A percentile compares a stretch with the other conserved stretches of the same genome.
These are phyloP conservation scores for Rallus crepitans DNA, from an alignment of 2,797 vertebrate species.

Conservation along the genomic window DNA sequence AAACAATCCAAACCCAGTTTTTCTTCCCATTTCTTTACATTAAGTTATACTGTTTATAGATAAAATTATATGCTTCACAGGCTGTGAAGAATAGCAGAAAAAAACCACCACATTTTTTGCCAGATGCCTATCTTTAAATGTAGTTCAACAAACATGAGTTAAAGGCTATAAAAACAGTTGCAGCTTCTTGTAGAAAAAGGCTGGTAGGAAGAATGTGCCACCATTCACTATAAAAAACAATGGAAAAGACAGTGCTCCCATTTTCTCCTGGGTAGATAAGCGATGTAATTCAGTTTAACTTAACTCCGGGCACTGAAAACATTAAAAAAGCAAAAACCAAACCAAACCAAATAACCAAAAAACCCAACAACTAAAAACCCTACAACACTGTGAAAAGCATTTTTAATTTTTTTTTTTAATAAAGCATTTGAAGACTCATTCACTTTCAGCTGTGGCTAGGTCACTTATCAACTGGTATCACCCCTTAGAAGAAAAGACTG, in stretches of 20 bases:
- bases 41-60: neutral
- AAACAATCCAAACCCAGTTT: neutral
- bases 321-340: neutral
- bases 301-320: neutral
- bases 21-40: neutral
- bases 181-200: neutral
- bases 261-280: neutral
- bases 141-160: neutral
- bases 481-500: neutral
- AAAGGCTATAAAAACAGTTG: neutral
- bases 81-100: neutral
- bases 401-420: neutral
- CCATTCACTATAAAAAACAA: neutral
- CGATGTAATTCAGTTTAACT: neutral
- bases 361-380: neutral
- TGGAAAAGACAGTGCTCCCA: neutral
- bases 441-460: neutral
- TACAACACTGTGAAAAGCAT: fast-evolving
- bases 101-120: neutral
- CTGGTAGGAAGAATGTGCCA: neutral
- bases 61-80: neutral
- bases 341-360: no score
- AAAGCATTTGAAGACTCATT: neutral
- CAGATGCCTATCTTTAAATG: neutral
- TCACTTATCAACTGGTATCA: neutral